A percentile compares a stretch with the other conserved stretches of the same genome.
These are phyloP conservation scores for Betta splendens DNA, from an alignment of 2,797 vertebrate genomes.

Conservation along the genomic window DNA sequence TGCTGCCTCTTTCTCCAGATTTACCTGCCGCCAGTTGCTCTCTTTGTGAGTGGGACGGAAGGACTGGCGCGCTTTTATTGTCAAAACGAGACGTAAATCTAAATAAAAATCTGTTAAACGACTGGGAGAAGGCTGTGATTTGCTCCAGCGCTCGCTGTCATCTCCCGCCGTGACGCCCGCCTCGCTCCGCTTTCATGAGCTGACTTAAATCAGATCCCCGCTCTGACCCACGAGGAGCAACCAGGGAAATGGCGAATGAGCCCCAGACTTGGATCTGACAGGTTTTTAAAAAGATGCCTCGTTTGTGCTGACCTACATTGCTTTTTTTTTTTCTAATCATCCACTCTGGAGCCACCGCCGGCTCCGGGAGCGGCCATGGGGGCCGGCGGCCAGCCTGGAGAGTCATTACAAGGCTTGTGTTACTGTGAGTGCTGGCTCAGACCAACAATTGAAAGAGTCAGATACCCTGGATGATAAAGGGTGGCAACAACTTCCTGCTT, in stretches of 20 bases:
- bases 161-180: conserved; percentile 9
- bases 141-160: conserved; percentile 30
- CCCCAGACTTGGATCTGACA: conserved; percentile 66
- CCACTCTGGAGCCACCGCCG: conserved; percentile 43
- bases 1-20: conserved; percentile 25
- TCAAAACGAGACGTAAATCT: conserved; percentile 15
- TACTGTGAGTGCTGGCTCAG: conserved; percentile 63
- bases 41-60: conserved; percentile 39
- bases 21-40: conserved; percentile 31
- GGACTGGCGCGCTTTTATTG: background rate
- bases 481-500: conserved; percentile 60
- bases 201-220: conserved; percentile 57
- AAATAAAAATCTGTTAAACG: conserved; percentile 12
- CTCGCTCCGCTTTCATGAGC: conserved; percentile 35
- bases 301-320: conserved; percentile 78
- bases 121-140: background rate
- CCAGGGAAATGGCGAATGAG: conserved; percentile 63
- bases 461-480: conserved; percentile 52
- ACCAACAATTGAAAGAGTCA: conserved; percentile 50
- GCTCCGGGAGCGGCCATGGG: conserved; percentile 48
- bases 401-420: conserved; percentile 63
- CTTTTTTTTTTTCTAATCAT: conserved; percentile 76
- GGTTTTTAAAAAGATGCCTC: conserved; percentile 60
- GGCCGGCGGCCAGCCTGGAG: conserved; percentile 46
- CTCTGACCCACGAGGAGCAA: conserved; percentile 42